These are phyloP conservation scores for Erebia ligea DNA, from an alignment of 2,888 invertebrate genomes.

Conservation along the genomic window DNA sequence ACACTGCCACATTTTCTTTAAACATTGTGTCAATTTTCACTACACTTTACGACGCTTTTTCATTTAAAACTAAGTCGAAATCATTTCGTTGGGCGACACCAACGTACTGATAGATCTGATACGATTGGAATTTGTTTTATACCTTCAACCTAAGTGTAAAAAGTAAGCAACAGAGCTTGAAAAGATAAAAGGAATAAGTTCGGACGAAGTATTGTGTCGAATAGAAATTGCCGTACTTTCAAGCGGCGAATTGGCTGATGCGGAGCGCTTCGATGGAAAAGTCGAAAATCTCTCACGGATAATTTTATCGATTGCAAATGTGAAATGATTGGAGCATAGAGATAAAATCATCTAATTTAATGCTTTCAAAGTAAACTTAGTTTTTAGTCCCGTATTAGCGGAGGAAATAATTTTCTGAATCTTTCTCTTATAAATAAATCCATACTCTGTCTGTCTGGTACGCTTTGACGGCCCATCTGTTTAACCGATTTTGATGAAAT, in stretches of 20 bases:
- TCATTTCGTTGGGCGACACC: constrained; percentile 60
- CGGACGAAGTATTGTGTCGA: constrained; percentile 58
- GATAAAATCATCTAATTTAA: constrained; percentile 22
- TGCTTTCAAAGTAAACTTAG: constrained; percentile 21
- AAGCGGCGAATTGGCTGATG: constrained; percentile 34
- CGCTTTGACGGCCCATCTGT: no score
- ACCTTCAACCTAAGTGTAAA: constrained; percentile 58
- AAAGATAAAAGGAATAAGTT: constrained; percentile 62
- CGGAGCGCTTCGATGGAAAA: constrained; percentile 46
- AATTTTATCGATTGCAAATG: constrained; percentile 42
- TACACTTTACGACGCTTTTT: constrained; percentile 46
- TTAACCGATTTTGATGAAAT: no score
- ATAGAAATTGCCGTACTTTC: constrained; percentile 61
- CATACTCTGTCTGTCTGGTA: no score
- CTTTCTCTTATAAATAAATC: no score
- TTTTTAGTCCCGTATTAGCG: not conserved
- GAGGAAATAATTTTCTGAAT: not conserved
- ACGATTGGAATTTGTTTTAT: constrained; percentile 69
- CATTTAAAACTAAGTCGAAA: constrained; percentile 38
- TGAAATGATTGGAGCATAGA: not conserved
- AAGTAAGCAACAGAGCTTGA: constrained; percentile 52
- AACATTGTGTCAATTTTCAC: constrained; percentile 60
- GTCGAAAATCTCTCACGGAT: constrained; percentile 44
- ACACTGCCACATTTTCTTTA: constrained; percentile 53
- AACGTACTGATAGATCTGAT: constrained; percentile 60